Base-by-base conservation (phyloP, 2,113 vertebrate species). In the Chloebia gouldiae region DNA sequence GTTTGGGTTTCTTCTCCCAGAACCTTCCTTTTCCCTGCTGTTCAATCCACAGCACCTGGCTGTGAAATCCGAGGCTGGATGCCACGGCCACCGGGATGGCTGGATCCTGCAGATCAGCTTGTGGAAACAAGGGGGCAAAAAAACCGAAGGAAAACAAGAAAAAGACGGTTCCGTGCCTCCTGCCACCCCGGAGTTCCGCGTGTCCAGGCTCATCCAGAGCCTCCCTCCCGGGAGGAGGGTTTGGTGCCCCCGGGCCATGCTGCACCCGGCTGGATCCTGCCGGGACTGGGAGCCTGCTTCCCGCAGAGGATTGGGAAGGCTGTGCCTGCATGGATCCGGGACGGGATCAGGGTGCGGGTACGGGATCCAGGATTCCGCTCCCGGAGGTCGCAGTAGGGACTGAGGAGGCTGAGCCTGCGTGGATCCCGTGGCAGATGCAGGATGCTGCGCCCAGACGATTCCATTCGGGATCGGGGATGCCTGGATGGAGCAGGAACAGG, bases 1-100 rank as follows among this genome's bases (percentile, higher is more conserved):
- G 4, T 20, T 59, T 25, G 54, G 8, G 15, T 1, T 42, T 37
- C 31, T 45, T 1, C 13, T 27, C 33, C 21, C 18, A 22, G 21
- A n/a, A n/a, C 13, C 65, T n/a, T 59, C 30, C 28, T 71, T 69
- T 47, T 53, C 37, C 35, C 1, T 1, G 4, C 0, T 0, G 22
- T 49, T 80, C 21, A 0, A 28, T 6, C 49, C 6, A 1, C 49
- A 66, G 37, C 13, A 5, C 18, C 22, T 1, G 0, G 39, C 63
- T 60, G 51, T 0, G 4, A 18, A 35, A 50, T 4, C 3, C 2
- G 3, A 51, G 44, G 63, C 13, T 0, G 49, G 75, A 15, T 9
- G 39, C 75, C 13, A 1, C 1, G 3, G 51, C 17, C 86, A 10
- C 25, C 0, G 11, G 54, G 54, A 33, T 2, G 54, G 54, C 59